Base-by-base conservation (phyloP, 2,113 vertebrate species). In the Muscicapa adusta region DNA sequence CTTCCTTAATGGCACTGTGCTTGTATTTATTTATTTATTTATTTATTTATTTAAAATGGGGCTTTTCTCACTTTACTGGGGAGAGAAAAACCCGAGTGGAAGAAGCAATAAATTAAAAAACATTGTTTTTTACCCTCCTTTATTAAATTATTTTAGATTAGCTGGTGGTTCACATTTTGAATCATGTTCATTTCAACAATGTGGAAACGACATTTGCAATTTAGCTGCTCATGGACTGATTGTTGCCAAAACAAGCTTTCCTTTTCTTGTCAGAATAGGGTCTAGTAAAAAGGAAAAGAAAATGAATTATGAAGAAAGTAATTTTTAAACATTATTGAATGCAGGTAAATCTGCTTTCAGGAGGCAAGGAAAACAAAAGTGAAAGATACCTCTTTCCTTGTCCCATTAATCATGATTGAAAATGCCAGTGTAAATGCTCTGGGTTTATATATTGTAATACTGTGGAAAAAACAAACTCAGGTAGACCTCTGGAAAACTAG, bases 381-480 rank as follows among this genome's bases (percentile, higher is more conserved):
- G 14, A n/a, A 72, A 40, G 28, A 25, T 11, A 28, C 3, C 3
- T 54, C 13, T 67, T 93, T 48, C 3, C 6, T 75, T 31, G 7
- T 56, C 40, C 26, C 8, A 42, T 38, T 26, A 85, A 15, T 72
- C 24, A 15, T 7, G 23, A 18, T 25, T 31, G 42, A 78, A 85
- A 74, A 65, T 40, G 62, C 18, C 17, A 11, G 34, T 66, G 9
- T 33, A 47, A 36, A 47, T 78, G 57, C 18, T n/a, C 6, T n/a
- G 25, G 10, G 51, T 42, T 56, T 73, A 31, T 68, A 40, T 36
- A 5, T 38, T 0, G 0, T 58, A n/a, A 9, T 54, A 19, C 33
- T 91, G 14, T 14, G 24, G 29, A 31, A 47, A 33, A 70, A 70
- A 12, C 4, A 8, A 54, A 24, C 29, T 34, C 5, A 1, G 13